Evolutionary conservation across 2,797 vertebrate genomes (phyloP).

Genomic region (Phataginus tetradactyla): DNA sequence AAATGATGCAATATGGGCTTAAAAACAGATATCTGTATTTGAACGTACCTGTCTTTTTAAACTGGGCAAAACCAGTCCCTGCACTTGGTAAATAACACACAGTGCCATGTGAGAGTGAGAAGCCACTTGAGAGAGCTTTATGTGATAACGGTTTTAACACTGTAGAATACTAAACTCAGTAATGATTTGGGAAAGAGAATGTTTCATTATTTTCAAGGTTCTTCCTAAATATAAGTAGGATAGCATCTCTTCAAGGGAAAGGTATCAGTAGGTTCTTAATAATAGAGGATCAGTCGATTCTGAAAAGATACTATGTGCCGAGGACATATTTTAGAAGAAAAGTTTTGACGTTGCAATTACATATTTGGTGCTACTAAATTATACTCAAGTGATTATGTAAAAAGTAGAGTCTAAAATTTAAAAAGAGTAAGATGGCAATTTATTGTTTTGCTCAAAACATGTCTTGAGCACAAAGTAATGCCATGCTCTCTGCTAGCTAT

Average conservation of each 20-base stretch:
- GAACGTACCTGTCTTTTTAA: neutral
- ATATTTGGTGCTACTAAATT: constrained; percentile 21
- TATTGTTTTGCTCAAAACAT: neutral
- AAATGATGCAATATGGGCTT: neutral
- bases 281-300: neutral
- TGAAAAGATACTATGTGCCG: neutral
- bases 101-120: neutral
- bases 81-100: no score
- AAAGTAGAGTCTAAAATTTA: neutral
- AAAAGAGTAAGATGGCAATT: neutral
- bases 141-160: neutral
- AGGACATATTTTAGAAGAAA: neutral
- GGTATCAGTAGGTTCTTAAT: constrained; percentile 15
- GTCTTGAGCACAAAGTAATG: neutral
- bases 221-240: neutral
- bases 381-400: neutral
- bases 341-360: neutral
- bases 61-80: neutral
- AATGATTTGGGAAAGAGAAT: neutral
- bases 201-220: neutral
- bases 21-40: neutral
- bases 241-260: neutral
- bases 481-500: neutral
- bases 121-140: neutral
- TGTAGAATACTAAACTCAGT: neutral